These are phyloP conservation scores for Anniella stebbinsi DNA, from an alignment of 2,797 vertebrate genomes.

Conservation along the genomic window DNA sequence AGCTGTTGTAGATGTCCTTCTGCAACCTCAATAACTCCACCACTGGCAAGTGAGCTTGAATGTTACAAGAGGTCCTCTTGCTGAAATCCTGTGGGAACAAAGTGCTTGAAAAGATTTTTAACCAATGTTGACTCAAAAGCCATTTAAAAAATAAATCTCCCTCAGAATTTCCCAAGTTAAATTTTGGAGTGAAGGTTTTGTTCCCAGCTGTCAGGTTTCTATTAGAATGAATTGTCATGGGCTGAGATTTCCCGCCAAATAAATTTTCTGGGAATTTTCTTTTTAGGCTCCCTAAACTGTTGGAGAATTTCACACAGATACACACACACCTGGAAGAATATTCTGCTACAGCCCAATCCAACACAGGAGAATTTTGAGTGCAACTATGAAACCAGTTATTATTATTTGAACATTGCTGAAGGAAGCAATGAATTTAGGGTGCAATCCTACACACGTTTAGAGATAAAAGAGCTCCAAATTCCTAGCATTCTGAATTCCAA, in stretches of 20 bases:
- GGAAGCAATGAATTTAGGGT: not conserved
- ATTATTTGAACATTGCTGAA: not conserved
- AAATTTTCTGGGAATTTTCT: not conserved
- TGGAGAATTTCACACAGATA: not conserved
- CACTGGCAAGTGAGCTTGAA: slow-evolving; percentile 35
- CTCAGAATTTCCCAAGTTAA: not conserved
- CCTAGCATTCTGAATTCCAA: not conserved
- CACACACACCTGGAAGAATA: not conserved
- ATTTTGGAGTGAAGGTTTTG: not conserved
- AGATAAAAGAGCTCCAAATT: too few species aligned
- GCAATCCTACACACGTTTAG: too few species aligned
- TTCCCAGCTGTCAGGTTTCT: not conserved
- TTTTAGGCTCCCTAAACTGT: not conserved
- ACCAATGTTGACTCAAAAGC: not conserved
- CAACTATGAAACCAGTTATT: not conserved
- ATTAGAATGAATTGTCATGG: not conserved
- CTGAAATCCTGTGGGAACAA: slow-evolving; percentile 72
- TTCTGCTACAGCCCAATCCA: not conserved
- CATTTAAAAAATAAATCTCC: slow-evolving; percentile 6
- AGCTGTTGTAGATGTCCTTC: slow-evolving; percentile 19
- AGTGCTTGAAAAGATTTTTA: not conserved
- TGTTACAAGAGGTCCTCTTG: slow-evolving; percentile 46
- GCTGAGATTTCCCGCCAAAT: not conserved
- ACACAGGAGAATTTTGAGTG: not conserved
- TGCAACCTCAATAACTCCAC: not conserved